These are phyloP conservation scores for Petrocephalus zakoni DNA, from an alignment of 2,113 vertebrate genomes.

Conservation along the genomic window DNA sequence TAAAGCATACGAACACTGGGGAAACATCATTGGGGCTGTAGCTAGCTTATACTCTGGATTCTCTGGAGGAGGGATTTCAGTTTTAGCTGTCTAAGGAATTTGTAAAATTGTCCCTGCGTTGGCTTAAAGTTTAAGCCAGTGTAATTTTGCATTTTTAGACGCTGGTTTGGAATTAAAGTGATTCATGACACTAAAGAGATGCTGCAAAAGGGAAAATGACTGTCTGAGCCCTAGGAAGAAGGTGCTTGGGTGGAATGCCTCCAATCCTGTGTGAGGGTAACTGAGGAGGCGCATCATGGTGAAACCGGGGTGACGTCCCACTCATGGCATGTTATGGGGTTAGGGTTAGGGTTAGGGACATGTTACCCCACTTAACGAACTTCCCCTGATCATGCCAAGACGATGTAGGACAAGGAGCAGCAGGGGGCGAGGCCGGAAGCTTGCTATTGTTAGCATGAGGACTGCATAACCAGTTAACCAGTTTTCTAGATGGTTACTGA, in stretches of 20 bases:
- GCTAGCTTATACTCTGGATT: not conserved
- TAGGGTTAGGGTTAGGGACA: too few relatives aligned
- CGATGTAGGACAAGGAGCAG: not conserved
- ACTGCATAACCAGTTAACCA: not conserved
- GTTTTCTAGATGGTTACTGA: not conserved
- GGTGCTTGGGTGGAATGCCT: not conserved
- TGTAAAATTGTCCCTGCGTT: not conserved
- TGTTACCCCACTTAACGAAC: not conserved
- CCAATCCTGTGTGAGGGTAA: not conserved
- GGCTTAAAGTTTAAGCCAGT: not conserved
- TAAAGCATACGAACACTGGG: not conserved
- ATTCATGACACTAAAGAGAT: not conserved
- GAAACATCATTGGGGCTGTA: not conserved
- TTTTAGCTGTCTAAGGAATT: not conserved
- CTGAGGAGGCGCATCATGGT: not conserved
- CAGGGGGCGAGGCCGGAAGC: not conserved
- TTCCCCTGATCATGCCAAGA: not conserved
- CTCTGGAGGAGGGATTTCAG: not conserved
- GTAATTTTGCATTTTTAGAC: not conserved
- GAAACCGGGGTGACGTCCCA: not conserved
- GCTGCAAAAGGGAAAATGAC: not conserved
- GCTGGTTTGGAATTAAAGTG: not conserved
- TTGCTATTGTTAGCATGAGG: not conserved
- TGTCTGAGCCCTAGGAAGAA: not conserved
- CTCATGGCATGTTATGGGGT: not conserved